These are phyloP conservation scores for Galagoides demidoff DNA, from an alignment of 2,797 vertebrate genomes.

Conservation along the genomic window DNA sequence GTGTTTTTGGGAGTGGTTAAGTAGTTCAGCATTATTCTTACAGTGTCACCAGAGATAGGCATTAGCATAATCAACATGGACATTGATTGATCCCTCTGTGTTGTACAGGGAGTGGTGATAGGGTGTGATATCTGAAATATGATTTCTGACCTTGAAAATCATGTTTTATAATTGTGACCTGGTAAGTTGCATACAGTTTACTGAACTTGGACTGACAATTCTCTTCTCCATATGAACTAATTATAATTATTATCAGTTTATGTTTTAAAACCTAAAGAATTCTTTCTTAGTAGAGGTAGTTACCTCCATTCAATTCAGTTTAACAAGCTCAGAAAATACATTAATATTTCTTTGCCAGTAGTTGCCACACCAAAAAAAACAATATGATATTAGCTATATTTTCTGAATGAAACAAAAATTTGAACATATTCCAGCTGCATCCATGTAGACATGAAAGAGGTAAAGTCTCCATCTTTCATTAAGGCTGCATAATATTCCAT, in stretches of 20 bases:
- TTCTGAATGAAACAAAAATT: not conserved
- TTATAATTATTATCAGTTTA: not conserved
- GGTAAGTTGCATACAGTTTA: not conserved
- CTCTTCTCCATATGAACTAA: not conserved
- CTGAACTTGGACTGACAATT: not conserved
- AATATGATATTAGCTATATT: not conserved
- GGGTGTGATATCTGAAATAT: not conserved
- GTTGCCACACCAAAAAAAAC: not conserved
- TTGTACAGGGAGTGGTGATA: not conserved
- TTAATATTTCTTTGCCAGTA: constrained; percentile 28
- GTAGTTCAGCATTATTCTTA: not conserved
- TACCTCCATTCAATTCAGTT: not conserved
- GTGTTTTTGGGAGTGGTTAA: constrained; percentile 1
- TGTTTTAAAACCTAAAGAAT: not conserved
- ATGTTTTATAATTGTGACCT: not conserved
- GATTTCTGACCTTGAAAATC: not conserved
- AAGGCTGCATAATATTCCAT: too few relatives aligned
- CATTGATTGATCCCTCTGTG: not conserved
- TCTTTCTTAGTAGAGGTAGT: not conserved
- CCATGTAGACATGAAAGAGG: too few relatives aligned
- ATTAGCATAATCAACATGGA: not conserved
- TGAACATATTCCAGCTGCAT: not conserved
- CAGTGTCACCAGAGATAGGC: not conserved
- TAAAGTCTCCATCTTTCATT: too few relatives aligned
- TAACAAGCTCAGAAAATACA: constrained; percentile 7